Evolutionary conservation across 2,888 invertebrate species (phyloP).

Genomic region (Cryptosula pallasiana): DNA sequence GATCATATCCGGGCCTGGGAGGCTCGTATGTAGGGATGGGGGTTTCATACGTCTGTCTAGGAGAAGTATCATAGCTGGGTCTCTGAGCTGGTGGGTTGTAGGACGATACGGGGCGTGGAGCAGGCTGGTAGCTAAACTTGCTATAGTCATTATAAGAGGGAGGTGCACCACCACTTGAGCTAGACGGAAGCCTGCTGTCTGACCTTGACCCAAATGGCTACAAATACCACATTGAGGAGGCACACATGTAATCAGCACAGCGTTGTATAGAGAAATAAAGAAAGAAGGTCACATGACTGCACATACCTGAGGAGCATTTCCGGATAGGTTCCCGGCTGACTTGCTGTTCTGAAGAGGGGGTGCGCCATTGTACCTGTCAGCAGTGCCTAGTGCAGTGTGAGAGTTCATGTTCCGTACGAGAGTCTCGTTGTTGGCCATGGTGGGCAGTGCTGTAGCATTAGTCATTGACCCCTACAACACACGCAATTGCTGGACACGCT

Average conservation of each 20-base stretch:
- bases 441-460: conserved; percentile 45
- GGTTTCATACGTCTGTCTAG: background rate
- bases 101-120: background rate
- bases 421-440: conserved; percentile 39
- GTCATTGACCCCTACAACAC: conserved; percentile 46
- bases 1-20: background rate
- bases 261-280: too few relatives aligned
- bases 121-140: background rate
- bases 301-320: too few relatives aligned
- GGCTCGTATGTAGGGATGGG: background rate
- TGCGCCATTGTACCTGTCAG: conserved; percentile 20
- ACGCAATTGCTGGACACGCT: too few relatives aligned
- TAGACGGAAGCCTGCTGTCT: background rate
- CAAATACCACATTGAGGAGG: too few relatives aligned
- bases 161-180: background rate
- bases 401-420: conserved; percentile 22
- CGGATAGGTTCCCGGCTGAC: background rate
- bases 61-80: background rate
- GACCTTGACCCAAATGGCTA: background rate
- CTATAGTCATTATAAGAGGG: background rate
- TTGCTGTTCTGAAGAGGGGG: conserved; percentile 18
- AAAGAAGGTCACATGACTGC: too few relatives aligned
- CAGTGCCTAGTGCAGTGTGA: conserved; percentile 7
- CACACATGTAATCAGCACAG: too few relatives aligned
- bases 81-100: background rate